Evolutionary conservation across 2,797 vertebrate genomes (phyloP).

Genomic region (Pterois miles): DNA sequence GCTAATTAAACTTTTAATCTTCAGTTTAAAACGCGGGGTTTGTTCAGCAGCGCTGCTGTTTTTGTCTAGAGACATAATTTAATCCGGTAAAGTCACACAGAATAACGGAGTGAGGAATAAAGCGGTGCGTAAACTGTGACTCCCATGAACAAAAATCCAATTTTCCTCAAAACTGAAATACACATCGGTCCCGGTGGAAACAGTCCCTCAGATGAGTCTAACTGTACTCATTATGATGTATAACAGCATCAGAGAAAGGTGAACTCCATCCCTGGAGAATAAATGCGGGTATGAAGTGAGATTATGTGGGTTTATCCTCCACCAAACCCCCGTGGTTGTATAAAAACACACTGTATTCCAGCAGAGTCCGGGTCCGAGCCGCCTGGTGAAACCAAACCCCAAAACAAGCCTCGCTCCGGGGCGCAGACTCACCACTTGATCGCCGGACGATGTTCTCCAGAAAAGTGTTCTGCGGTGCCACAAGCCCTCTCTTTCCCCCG

Average conservation of each 20-base stretch:
- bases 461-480: constrained; percentile 96
- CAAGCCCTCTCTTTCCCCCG: constrained; percentile 94
- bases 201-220: background rate
- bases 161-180: background rate
- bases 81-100: background rate
- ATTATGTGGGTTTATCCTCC: background rate
- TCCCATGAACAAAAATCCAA: background rate
- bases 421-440: constrained; percentile 89
- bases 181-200: no score
- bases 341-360: constrained; percentile 21
- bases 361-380: constrained; percentile 30
- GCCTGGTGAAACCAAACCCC: background rate
- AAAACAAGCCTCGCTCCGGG: background rate
- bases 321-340: background rate
- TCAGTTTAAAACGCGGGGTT: background rate
- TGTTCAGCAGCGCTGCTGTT: background rate
- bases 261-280: background rate
- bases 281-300: background rate
- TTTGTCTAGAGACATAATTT: background rate
- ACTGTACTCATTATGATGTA: background rate
- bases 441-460: constrained; percentile 94
- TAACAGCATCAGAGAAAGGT: background rate
- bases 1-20: constrained; percentile 12
- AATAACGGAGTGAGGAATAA: background rate
- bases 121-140: constrained; percentile 24